Conservation (phyloP, 2,113 vertebrate species). For the Fukomys damarensis region DNA sequence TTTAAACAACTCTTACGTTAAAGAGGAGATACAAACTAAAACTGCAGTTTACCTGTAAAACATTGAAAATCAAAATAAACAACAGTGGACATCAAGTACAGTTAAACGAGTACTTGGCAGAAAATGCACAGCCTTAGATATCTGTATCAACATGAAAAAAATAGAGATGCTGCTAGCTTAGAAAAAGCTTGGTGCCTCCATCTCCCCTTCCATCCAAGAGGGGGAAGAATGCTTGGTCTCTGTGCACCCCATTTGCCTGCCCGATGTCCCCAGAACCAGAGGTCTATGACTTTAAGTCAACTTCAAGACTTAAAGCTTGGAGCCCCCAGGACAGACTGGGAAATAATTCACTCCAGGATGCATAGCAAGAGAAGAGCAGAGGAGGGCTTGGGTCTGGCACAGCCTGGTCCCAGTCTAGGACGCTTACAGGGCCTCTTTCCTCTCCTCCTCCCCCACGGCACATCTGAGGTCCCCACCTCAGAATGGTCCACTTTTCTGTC, state of each 20-base stretch:
- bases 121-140: background rate
- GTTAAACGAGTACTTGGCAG: background rate
- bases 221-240: background rate
- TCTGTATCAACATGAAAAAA: background rate
- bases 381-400: background rate
- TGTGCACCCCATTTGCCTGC: background rate
- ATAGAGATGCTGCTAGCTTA: too few relatives aligned
- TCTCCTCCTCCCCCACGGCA: background rate
- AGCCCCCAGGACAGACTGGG: background rate
- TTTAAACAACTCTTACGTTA: background rate
- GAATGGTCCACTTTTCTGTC: background rate
- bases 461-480: too few relatives aligned
- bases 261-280: background rate
- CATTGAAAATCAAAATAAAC: background rate
- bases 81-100: background rate
- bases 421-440: background rate
- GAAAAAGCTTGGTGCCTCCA: background rate
- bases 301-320: background rate
- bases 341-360: background rate
- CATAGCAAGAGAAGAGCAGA: background rate
- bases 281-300: background rate
- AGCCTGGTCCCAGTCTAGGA: background rate
- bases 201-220: background rate
- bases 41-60: background rate
- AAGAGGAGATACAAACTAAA: constrained; percentile 29